Conservation (phyloP, 2,888 invertebrate species). For the Glaucopsyche alexis region DNA sequence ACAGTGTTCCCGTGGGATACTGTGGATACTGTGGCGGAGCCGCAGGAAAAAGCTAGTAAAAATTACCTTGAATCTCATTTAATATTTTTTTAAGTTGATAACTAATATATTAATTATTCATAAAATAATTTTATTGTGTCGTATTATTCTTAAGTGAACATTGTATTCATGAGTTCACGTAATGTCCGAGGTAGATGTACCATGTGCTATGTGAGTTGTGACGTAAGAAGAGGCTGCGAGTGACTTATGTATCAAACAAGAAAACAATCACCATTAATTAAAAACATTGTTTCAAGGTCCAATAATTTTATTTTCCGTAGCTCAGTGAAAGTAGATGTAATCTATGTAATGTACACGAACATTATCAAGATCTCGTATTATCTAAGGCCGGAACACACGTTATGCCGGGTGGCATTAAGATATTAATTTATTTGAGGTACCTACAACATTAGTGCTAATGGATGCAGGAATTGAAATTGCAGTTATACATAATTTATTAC, state of each 20-base stretch:
- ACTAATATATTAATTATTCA: no score
- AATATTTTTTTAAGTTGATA: no score
- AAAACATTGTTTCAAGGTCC: conserved; percentile 12
- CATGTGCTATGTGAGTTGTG: neutral
- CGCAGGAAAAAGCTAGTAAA: no score
- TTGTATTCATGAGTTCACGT: neutral
- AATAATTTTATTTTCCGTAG: conserved; percentile 14
- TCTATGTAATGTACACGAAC: neutral
- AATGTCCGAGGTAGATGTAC: neutral
- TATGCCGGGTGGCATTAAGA: conserved; percentile 22
- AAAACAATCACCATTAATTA: neutral
- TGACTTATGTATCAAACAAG: neutral
- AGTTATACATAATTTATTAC: neutral
- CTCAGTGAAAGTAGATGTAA: conserved; percentile 18
- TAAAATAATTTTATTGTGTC: no score
- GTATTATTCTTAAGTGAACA: no score
- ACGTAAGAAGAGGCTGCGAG: conserved; percentile 22
- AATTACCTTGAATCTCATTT: no score
- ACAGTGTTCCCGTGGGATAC: no score
- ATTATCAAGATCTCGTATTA: conserved; percentile 16
- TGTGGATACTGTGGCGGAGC: no score
- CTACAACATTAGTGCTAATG: neutral
- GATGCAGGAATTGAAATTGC: neutral
- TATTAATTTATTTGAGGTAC: conserved; percentile 23
- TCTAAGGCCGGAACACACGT: conserved; percentile 22